Conservation (phyloP, 2,888 invertebrate species). For the Nudaria mundana region DNA sequence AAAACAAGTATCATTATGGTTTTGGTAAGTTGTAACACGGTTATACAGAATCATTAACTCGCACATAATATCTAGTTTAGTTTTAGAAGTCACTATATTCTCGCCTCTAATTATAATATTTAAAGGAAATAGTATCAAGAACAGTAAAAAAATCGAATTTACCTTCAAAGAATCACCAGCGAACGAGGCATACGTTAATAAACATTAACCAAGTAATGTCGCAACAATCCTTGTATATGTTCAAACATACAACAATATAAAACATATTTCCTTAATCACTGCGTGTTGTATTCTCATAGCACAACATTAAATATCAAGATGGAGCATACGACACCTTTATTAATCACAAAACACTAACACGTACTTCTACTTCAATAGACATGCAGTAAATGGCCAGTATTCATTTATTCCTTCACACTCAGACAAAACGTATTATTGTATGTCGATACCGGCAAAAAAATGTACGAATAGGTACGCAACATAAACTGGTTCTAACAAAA, state of each 20-base stretch:
- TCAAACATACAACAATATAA: not conserved
- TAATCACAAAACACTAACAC: constrained; percentile 16
- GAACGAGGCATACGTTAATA: constrained; percentile 15
- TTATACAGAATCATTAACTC: too few species aligned
- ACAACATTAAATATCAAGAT: not conserved
- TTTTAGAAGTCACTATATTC: not conserved
- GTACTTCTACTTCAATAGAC: constrained; percentile 12
- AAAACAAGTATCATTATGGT: too few species aligned
- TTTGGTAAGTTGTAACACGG: too few species aligned
- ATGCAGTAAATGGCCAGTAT: constrained; percentile 16
- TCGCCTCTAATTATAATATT: not conserved
- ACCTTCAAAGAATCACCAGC: constrained; percentile 41
- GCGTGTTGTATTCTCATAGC: not conserved
- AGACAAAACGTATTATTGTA: constrained; percentile 11
- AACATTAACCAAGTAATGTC: constrained; percentile 23
- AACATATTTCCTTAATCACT: constrained; percentile 4
- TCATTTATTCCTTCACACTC: constrained; percentile 5
- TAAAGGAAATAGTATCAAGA: constrained; percentile 20
- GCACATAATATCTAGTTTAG: not conserved
- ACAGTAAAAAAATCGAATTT: constrained; percentile 34
- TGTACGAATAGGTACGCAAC: constrained; percentile 16
- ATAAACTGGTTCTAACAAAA: constrained; percentile 23
- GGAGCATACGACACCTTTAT: constrained; percentile 6
- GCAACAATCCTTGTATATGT: constrained; percentile 10
- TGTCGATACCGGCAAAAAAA: constrained; percentile 17